phyloP scores from a whole-genome alignment of 2,113 vertebrate species.

The Atrichornis clamosus region DNA sequence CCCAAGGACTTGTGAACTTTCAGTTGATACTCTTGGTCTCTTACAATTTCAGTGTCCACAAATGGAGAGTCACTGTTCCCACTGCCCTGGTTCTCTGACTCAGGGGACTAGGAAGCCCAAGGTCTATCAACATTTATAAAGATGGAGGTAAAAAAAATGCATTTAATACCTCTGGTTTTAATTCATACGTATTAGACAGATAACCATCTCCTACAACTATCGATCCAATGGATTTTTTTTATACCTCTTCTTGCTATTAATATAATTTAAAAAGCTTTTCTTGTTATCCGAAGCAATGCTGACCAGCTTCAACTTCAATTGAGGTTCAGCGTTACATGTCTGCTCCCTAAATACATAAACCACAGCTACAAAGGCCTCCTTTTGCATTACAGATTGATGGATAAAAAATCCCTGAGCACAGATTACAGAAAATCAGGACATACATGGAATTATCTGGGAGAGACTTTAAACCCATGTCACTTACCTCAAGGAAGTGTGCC shows the following conservation, averaged over 20 bases:
- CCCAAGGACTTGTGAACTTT: not conserved
- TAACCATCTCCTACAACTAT: not conserved
- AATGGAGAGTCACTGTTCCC: not conserved
- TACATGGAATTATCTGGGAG: not conserved
- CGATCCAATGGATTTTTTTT: not conserved
- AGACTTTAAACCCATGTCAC: not conserved
- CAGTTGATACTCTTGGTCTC: not conserved
- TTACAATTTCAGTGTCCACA: not conserved
- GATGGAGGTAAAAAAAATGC: not conserved
- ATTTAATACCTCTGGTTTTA: not conserved
- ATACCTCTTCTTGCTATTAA: not conserved
- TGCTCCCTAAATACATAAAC: not conserved
- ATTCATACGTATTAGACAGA: not conserved
- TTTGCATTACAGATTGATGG: not conserved
- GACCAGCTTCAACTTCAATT: not conserved
- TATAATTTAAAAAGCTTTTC: not conserved
- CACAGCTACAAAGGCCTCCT: not conserved
- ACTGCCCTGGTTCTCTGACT: not conserved
- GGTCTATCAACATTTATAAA: not conserved
- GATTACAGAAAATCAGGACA: not conserved
- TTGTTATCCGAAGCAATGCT: not conserved
- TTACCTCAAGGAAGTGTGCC: not conserved
- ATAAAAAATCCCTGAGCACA: not conserved
- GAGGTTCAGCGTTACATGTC: not conserved
- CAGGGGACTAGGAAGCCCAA: not conserved